phyloP scores from a whole-genome alignment of 1,140 invertebrate genomes.

The Delia radicum region DNA sequence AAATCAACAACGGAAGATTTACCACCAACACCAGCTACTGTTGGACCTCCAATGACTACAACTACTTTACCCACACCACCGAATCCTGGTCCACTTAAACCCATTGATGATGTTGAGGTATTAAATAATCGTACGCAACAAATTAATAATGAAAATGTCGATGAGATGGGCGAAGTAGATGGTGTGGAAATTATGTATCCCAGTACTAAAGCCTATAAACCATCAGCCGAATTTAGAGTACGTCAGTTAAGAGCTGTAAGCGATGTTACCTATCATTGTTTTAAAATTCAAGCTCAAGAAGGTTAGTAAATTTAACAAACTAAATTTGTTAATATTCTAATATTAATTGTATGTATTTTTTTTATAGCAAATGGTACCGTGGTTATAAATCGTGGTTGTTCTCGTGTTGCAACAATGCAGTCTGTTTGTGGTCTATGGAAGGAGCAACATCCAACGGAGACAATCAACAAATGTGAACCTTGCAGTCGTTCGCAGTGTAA shows the following conservation, averaged over 20 bases:
- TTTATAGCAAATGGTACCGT: slow-evolving; percentile 35
- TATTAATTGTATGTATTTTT: not conserved
- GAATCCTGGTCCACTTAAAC: slow-evolving; percentile 22
- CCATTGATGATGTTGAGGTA: not conserved
- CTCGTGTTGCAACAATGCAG: slow-evolving; percentile 38
- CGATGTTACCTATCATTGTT: slow-evolving; percentile 43
- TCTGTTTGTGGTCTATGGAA: slow-evolving; percentile 36
- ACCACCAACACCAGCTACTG: slow-evolving; percentile 43
- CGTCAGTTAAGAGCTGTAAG: slow-evolving; percentile 34
- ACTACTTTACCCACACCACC: slow-evolving; percentile 44
- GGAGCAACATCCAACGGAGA: slow-evolving; percentile 22
- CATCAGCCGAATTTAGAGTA: not conserved
- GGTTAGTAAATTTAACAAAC: slow-evolving; percentile 6
- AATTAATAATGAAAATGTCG: no score
- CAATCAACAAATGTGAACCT: slow-evolving; percentile 37
- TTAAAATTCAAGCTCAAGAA: slow-evolving; percentile 30
- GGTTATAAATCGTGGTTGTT: slow-evolving; percentile 41
- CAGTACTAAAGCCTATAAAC: not conserved
- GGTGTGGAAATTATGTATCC: not conserved
- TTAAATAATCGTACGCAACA: not conserved
- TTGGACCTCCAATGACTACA: slow-evolving; percentile 38
- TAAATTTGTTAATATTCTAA: not conserved
- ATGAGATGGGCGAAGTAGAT: not conserved
- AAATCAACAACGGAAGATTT: not conserved
- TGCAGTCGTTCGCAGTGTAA: slow-evolving; percentile 47